A percentile compares a stretch with the other conserved stretches of the same genome.
Evolutionary conservation across 2,888 invertebrate genomes (phyloP).

Genomic region (Tenthredo scrophulariae): DNA sequence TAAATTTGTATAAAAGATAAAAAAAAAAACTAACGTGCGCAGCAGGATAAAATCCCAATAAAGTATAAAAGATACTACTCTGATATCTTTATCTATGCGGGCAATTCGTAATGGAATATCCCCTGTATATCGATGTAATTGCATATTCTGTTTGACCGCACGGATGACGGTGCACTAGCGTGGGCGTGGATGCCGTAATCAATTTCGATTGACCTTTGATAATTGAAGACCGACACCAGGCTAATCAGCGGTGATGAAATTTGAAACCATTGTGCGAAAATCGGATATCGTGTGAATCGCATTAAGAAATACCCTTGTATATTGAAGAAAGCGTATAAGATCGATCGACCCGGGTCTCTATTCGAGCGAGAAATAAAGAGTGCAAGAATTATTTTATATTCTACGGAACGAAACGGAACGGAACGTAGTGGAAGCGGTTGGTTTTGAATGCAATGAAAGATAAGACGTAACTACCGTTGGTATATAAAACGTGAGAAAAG

Average conservation of each 20-base stretch:
- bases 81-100: neutral
- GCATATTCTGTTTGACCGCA: slow-evolving; percentile 38
- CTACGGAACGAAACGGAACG: neutral
- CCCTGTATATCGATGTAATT: neutral
- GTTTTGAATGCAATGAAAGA: neutral
- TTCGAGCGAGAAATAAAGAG: neutral
- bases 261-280: neutral
- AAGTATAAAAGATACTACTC: slow-evolving; percentile 6
- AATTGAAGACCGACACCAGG: slow-evolving; percentile 11
- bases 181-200: neutral
- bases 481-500: slow-evolving; percentile 14
- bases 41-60: neutral
- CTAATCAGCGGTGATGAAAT: neutral
- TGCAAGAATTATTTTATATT: neutral
- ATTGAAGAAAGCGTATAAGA: neutral
- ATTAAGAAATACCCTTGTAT: neutral
- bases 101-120: neutral
- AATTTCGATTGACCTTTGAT: slow-evolving; percentile 27
- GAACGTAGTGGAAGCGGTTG: neutral
- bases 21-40: neutral
- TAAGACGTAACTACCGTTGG: neutral
- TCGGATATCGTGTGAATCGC: neutral
- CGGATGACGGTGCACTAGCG: neutral
- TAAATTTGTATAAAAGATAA: neutral
- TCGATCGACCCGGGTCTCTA: neutral